Conservation (phyloP, 2,797 vertebrate genomes). For the Gephyroberyx darwinii region DNA sequence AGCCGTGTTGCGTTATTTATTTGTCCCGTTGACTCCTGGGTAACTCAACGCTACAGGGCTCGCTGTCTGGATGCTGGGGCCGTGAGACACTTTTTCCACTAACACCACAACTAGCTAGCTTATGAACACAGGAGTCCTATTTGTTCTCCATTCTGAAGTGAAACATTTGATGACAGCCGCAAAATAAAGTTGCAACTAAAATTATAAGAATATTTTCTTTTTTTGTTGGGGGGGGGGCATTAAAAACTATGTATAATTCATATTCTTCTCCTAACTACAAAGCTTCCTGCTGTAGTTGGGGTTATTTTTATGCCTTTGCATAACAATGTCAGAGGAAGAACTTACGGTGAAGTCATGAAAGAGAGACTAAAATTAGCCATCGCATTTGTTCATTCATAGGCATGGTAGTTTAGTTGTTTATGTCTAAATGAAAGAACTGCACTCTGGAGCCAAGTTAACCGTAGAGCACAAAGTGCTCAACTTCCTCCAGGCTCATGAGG, state of each 20-base stretch:
- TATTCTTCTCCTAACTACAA: constrained; percentile 31
- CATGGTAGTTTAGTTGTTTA: constrained; percentile 44
- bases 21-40: constrained; percentile 74
- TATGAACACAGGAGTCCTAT: constrained; percentile 47
- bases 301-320: constrained; percentile 52
- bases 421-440: constrained; percentile 42
- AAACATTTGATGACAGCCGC: constrained; percentile 14
- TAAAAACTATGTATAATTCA: constrained; percentile 14
- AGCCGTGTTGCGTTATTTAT: constrained; percentile 75
- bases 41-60: constrained; percentile 66
- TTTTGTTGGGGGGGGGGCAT: background rate
- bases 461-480: constrained; percentile 45
- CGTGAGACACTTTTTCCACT: constrained; percentile 45
- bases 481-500: constrained; percentile 56
- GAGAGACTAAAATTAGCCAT: constrained; percentile 64
- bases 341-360: constrained; percentile 63
- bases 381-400: constrained; percentile 50
- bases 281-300: constrained; percentile 39
- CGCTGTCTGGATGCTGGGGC: constrained; percentile 50
- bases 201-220: background rate
- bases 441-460: constrained; percentile 47
- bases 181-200: constrained; percentile 1
- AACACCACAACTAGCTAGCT: constrained; percentile 40
- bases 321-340: constrained; percentile 62
- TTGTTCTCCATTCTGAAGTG: constrained; percentile 29